Base-by-base conservation (phyloP, 2,797 vertebrate species). In the Anas bahamensis region DNA sequence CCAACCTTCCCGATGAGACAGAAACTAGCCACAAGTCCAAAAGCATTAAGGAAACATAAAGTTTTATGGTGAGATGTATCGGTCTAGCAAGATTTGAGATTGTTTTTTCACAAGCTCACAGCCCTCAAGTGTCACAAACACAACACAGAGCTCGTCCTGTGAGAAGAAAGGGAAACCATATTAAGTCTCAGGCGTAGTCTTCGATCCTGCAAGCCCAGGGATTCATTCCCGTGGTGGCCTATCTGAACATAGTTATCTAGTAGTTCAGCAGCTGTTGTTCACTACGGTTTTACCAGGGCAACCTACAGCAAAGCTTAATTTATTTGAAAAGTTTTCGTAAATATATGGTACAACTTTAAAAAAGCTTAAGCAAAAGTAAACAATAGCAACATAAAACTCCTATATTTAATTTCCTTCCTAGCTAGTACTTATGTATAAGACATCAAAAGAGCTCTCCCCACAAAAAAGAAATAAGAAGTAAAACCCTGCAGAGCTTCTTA, bases 401-500 rank as follows among this genome's bases (percentile, higher is more conserved):
- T 42, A 0, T 59, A 19, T 70, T 88, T 73, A n/a, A 53, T 59
- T 76, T 82, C 8, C 29, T 88, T 81, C 28, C 22, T 35, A 37
- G 19, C 13, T 61, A 10, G 7, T 55, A 17, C 21, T 59, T 63
- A 60, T 5, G 4, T 2, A 4, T 3, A 65, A 88, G 37, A 39
- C 42, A 52, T 50, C 22, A 59, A 22, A 72, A 80, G 24, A 57
- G 10, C 13, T 57, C 8, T 83, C 4, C 5, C 6, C 14, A 18
- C 0, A 2, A 24, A 28, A 10, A 35, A 13, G 31, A 23, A 18
- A 44, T 44, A 44, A 65, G 4, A 13, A 41, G 13, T 15, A 61
- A 78, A 83, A 21, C 24, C 13, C 39, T 69, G 26, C 21, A 69
- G 15, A 74, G 23, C 11, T 22, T 42, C 7, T 89, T 73, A 17